Conservation (phyloP, 2,113 vertebrate species). For the Cryptoleucopteryx plumbea region DNA sequence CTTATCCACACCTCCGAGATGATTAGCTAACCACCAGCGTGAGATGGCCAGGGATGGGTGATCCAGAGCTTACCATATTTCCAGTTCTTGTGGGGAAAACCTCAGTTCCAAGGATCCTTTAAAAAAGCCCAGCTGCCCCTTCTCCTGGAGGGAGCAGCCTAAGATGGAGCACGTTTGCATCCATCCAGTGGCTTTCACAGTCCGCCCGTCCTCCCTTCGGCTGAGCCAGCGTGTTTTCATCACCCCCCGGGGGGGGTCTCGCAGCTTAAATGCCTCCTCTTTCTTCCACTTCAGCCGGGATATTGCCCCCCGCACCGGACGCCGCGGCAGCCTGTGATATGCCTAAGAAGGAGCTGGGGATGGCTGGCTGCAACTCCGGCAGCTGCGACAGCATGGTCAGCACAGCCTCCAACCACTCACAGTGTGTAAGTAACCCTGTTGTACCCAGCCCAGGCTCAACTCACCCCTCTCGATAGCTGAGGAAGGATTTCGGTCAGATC, state of each 20-base stretch:
- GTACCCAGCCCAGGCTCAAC: background rate
- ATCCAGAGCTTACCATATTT: background rate
- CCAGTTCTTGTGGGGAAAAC: background rate
- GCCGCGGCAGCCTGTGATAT: slow-evolving; percentile 47
- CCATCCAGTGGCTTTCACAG: background rate
- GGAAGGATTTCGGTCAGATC: background rate
- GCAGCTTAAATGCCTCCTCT: background rate
- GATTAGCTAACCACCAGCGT: background rate
- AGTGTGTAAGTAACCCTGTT: slow-evolving; percentile 73
- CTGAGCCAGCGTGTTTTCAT: fast-evolving
- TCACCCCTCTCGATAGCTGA: fast-evolving
- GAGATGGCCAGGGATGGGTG: fast-evolving
- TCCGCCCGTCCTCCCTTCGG: background rate
- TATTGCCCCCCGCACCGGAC: background rate
- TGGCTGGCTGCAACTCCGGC: slow-evolving; percentile 70
- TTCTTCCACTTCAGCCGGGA: background rate
- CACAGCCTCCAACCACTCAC: slow-evolving; percentile 71
- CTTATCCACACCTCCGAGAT: background rate
- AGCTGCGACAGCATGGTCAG: slow-evolving; percentile 86
- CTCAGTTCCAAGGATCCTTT: background rate
- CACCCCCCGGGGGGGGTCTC: fast-evolving
- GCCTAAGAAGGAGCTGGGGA: slow-evolving; percentile 82
- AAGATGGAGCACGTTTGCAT: fast-evolving
- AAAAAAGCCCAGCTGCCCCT: background rate
- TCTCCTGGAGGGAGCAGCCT: background rate